These are phyloP conservation scores for Chrysolina americana DNA, from an alignment of 2,888 invertebrate genomes.

Conservation along the genomic window DNA sequence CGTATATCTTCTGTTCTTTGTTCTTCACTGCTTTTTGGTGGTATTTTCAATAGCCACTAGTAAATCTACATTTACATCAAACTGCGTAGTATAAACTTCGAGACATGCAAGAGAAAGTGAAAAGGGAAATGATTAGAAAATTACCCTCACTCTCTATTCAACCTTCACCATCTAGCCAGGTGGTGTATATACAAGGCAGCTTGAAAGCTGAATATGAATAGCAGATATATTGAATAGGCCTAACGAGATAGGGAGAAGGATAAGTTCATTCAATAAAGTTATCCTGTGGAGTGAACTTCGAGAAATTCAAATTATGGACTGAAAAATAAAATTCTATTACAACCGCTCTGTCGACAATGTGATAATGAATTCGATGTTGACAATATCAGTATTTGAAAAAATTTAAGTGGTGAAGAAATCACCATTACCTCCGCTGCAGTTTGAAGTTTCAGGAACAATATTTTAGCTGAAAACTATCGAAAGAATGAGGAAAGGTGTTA, in stretches of 20 bases:
- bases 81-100: not conserved
- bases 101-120: not conserved
- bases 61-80: not conserved
- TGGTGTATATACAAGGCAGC: not conserved
- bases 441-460: too few species aligned
- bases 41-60: too few species aligned
- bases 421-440: too few species aligned
- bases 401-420: too few species aligned
- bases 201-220: constrained; percentile 3
- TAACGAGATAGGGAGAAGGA: constrained; percentile 9
- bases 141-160: not conserved
- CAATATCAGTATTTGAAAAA: too few species aligned
- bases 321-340: not conserved
- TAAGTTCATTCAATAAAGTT: not conserved
- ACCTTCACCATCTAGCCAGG: not conserved
- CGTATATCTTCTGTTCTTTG: too few species aligned
- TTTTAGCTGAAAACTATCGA: too few species aligned
- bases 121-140: not conserved
- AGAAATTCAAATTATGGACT: not conserved
- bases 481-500: too few species aligned
- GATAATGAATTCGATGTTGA: too few species aligned
- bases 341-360: too few species aligned
- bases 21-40: too few species aligned
- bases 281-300: not conserved
- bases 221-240: constrained; percentile 13